Percentiles rank a stretch among this genome's conserved stretches.
These are phyloP conservation scores for Sminthurides aquaticus DNA, from an alignment of 2,888 invertebrate genomes.

Conservation along the genomic window DNA sequence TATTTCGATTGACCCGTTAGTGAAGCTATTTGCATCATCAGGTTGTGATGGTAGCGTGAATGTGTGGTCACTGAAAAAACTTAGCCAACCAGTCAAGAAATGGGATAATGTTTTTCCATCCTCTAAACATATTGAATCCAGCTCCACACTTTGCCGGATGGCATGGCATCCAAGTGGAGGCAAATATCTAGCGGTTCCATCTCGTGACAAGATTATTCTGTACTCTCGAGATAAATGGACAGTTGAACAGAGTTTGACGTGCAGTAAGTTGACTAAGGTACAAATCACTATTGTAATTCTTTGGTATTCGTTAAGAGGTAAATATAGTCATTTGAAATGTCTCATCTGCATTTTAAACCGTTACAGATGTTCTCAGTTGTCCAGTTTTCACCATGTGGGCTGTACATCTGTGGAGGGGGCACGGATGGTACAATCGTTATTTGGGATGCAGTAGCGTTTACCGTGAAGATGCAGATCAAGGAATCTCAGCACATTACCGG, in stretches of 20 bases:
- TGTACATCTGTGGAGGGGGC: constrained; percentile 68
- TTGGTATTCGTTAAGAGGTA: too few relatives aligned
- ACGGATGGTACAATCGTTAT: constrained; percentile 73
- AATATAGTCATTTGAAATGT: background rate
- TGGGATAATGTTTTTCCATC: constrained; percentile 60
- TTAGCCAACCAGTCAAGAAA: constrained; percentile 55
- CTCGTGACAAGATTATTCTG: constrained; percentile 59
- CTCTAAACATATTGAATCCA: constrained; percentile 67
- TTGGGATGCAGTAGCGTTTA: constrained; percentile 55
- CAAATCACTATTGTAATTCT: background rate
- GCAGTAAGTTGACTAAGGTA: constrained; percentile 5
- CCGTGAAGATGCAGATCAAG: background rate
- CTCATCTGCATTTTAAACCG: too few relatives aligned
- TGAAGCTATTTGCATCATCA: constrained; percentile 53
- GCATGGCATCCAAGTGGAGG: constrained; percentile 67
- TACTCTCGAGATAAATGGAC: constrained; percentile 65
- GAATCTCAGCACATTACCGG: constrained; percentile 31
- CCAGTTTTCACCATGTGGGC: constrained; percentile 72
- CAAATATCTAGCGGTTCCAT: constrained; percentile 68
- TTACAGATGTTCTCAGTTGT: constrained; percentile 65
- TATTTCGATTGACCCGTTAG: constrained; percentile 55
- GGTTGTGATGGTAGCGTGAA: constrained; percentile 73
- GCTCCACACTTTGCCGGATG: constrained; percentile 64
- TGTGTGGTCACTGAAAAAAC: constrained; percentile 63
- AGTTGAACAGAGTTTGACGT: background rate